Evolutionary conservation across 2,797 vertebrate species (phyloP).

Genomic region (Numenius phaeopus): DNA sequence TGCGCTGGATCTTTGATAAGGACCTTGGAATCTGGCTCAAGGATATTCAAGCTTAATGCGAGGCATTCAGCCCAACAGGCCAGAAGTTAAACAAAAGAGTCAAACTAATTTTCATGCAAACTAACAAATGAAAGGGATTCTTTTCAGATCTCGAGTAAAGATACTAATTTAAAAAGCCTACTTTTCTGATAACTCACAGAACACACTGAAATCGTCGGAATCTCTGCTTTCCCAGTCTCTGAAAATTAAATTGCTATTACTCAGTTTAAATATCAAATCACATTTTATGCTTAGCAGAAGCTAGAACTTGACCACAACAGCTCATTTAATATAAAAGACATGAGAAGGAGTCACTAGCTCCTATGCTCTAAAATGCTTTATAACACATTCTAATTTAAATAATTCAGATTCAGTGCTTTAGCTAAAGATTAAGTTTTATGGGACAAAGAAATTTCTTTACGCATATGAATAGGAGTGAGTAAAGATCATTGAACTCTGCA

Average conservation of each 20-base stretch:
- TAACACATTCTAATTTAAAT: conserved; percentile 31
- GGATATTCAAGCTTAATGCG: background rate
- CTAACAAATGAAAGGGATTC: conserved; percentile 53
- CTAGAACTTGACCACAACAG: conserved; percentile 62
- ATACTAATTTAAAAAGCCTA: background rate
- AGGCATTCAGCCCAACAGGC: conserved; percentile 34
- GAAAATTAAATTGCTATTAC: conserved; percentile 38
- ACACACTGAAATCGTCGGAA: background rate
- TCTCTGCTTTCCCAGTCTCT: background rate
- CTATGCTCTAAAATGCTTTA: conserved; percentile 30
- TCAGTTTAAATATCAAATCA: conserved; percentile 28
- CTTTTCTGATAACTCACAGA: background rate
- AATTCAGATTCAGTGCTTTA: conserved; percentile 37
- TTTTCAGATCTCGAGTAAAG: conserved; percentile 27
- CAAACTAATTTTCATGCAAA: conserved; percentile 52
- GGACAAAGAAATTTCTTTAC: conserved; percentile 42
- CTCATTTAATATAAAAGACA: conserved; percentile 50
- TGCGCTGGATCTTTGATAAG: conserved; percentile 35
- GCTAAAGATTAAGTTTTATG: conserved; percentile 59
- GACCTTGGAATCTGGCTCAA: conserved; percentile 35
- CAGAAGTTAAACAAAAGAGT: conserved; percentile 54
- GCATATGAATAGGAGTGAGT: background rate
- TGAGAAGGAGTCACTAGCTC: background rate
- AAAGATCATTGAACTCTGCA: conserved; percentile 28
- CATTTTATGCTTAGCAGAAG: conserved; percentile 59